phyloP scores from a whole-genome alignment of 2,797 vertebrate genomes.

The Sylvilagus floridanus region DNA sequence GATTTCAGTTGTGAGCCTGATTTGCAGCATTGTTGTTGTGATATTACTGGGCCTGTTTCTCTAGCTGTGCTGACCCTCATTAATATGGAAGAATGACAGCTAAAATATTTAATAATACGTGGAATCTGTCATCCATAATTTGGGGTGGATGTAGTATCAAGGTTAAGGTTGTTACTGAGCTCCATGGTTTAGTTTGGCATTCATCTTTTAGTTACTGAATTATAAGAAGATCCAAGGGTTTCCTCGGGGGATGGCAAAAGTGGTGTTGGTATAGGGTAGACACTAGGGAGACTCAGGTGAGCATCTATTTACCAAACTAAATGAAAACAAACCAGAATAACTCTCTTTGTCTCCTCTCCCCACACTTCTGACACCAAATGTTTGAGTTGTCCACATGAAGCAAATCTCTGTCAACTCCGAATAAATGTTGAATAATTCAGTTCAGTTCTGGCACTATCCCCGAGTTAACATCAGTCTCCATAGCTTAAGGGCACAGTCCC shows the following conservation, averaged over 20 bases:
- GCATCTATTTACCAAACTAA: neutral
- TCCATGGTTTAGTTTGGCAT: neutral
- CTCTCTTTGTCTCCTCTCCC: neutral
- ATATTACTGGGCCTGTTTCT: neutral
- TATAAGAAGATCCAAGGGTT: neutral
- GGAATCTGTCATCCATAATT: neutral
- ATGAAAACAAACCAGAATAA: neutral
- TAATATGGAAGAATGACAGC: neutral
- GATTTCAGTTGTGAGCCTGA: constrained; percentile 3
- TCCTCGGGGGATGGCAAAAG: neutral
- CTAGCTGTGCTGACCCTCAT: neutral
- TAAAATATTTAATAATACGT: neutral
- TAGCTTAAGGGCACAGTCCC: neutral
- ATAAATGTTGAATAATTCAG: neutral
- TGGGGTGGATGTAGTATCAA: neutral
- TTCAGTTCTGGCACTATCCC: neutral
- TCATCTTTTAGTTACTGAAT: neutral
- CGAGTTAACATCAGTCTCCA: neutral
- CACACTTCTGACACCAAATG: neutral
- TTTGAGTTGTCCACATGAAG: neutral
- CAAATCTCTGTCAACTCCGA: neutral
- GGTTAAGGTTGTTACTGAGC: neutral
- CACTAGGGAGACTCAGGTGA: neutral
- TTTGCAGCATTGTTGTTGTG: neutral
- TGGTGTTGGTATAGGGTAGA: neutral